These are phyloP conservation scores for Chionodraco myersi DNA, from an alignment of 2,113 vertebrate species.

Conservation along the genomic window DNA sequence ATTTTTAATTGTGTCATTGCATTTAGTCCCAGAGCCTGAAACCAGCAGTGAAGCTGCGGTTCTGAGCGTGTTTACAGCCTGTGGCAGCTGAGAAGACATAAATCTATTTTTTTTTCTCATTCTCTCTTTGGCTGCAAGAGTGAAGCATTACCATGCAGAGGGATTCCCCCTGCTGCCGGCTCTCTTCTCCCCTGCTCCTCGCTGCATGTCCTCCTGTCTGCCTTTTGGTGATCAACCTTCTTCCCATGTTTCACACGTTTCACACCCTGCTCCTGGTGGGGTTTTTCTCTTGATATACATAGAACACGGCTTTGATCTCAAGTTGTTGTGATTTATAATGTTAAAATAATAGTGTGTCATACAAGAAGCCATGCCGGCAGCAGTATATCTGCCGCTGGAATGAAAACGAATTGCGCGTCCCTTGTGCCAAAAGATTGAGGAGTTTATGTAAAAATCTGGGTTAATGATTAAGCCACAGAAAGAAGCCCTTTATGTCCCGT, in stretches of 20 bases:
- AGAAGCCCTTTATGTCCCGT: constrained; percentile 71
- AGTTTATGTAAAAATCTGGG: constrained; percentile 45
- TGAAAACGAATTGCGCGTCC: constrained; percentile 29
- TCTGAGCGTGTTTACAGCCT: constrained; percentile 91
- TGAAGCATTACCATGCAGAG: constrained; percentile 91
- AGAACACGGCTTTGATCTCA: constrained; percentile 51
- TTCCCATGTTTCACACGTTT: constrained; percentile 76
- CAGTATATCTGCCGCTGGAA: constrained; percentile 5
- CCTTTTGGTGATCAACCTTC: constrained; percentile 85
- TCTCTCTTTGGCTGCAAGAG: constrained; percentile 87
- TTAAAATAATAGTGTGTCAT: not conserved
- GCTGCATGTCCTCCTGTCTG: constrained; percentile 80
- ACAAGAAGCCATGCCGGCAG: not conserved
- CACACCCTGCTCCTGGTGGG: constrained; percentile 59
- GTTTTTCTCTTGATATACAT: constrained; percentile 45
- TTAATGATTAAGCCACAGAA: constrained; percentile 76
- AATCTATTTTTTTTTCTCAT: constrained; percentile 82
- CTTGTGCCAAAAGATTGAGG: constrained; percentile 31
- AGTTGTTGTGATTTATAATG: constrained; percentile 19
- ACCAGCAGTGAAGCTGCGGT: constrained; percentile 81
- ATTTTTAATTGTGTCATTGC: constrained; percentile 82
- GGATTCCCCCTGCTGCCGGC: constrained; percentile 85
- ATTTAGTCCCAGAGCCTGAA: constrained; percentile 83
- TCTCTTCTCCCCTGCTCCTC: constrained; percentile 81
- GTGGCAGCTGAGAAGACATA: constrained; percentile 86